A percentile compares a stretch with the other conserved stretches of the same genome.
These are phyloP conservation scores for Acanthurus tractus DNA, from an alignment of 2,797 vertebrate species.

Conservation along the genomic window DNA sequence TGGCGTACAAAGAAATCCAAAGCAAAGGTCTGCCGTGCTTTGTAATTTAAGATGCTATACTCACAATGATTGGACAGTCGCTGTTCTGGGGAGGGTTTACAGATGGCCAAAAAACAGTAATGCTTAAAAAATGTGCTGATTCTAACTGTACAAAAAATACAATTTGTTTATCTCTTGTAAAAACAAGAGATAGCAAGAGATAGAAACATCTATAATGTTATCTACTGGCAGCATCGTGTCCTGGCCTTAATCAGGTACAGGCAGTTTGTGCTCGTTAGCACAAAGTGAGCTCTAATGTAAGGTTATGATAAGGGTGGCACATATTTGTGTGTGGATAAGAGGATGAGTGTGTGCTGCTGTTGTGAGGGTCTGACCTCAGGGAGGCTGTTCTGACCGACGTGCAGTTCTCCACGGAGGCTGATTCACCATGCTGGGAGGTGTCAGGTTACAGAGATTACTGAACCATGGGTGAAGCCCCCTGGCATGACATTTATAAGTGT, in stretches of 20 bases:
- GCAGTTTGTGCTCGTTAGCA: slow-evolving; percentile 27
- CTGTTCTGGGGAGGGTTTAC: neutral
- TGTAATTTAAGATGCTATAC: neutral
- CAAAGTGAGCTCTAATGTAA: slow-evolving; percentile 26
- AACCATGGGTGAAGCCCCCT: slow-evolving; percentile 60
- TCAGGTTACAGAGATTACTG: slow-evolving; percentile 68
- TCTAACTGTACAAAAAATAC: neutral
- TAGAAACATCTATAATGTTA: neutral
- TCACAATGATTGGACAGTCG: too few species aligned
- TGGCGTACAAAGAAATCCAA: neutral
- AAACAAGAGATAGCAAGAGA: too few species aligned
- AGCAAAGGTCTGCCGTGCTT: neutral
- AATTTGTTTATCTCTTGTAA: neutral
- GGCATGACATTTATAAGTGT: slow-evolving; percentile 33
- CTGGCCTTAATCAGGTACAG: slow-evolving; percentile 7
- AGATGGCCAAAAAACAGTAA: neutral
- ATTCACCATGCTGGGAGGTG: slow-evolving; percentile 58
- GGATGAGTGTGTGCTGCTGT: slow-evolving; percentile 40
- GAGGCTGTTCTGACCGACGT: slow-evolving; percentile 58
- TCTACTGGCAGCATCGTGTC: slow-evolving; percentile 13
- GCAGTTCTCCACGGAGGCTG: slow-evolving; percentile 61
- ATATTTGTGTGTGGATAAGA: slow-evolving; percentile 36
- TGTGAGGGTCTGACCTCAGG: slow-evolving; percentile 41
- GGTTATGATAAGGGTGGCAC: slow-evolving; percentile 37
- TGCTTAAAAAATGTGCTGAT: neutral